Conservation (phyloP, 2,797 vertebrate genomes). For the Manis javanica region DNA sequence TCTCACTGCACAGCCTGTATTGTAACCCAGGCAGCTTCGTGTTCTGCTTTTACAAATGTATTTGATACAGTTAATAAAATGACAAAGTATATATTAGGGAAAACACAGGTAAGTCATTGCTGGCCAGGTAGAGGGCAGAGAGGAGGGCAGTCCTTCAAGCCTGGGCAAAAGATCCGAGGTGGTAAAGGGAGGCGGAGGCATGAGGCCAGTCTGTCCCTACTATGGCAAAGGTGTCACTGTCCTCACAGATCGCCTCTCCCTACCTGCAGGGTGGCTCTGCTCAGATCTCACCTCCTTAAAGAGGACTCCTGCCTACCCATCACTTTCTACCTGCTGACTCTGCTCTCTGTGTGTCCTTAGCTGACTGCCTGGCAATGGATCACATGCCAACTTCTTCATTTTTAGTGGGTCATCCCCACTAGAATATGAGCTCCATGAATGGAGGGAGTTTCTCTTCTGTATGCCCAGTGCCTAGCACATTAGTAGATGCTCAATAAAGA, state of each 20-base stretch:
- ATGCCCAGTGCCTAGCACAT: background rate
- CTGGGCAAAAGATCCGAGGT: background rate
- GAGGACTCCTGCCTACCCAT: background rate
- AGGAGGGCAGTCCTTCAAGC: background rate
- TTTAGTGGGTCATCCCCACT: background rate
- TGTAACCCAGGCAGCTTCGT: background rate
- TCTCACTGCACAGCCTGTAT: background rate
- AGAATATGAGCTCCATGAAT: too few relatives aligned
- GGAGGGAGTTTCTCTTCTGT: background rate
- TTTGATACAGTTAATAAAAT: conserved; percentile 1
- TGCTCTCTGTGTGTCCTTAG: background rate
- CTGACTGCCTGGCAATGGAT: background rate
- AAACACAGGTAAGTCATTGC: background rate
- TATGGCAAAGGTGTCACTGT: background rate
- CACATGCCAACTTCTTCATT: background rate
- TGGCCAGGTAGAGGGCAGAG: background rate
- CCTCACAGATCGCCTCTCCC: background rate
- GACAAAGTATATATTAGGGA: background rate
- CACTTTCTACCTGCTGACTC: background rate
- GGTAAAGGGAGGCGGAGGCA: background rate
- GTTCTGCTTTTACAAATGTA: conserved; percentile 7
- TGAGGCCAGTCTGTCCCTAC: too few relatives aligned
- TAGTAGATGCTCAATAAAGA: background rate
- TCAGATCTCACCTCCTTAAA: background rate
- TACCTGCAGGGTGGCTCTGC: background rate